phyloP scores from a whole-genome alignment of 1,140 invertebrate genomes.

The Anastrepha ludens region DNA sequence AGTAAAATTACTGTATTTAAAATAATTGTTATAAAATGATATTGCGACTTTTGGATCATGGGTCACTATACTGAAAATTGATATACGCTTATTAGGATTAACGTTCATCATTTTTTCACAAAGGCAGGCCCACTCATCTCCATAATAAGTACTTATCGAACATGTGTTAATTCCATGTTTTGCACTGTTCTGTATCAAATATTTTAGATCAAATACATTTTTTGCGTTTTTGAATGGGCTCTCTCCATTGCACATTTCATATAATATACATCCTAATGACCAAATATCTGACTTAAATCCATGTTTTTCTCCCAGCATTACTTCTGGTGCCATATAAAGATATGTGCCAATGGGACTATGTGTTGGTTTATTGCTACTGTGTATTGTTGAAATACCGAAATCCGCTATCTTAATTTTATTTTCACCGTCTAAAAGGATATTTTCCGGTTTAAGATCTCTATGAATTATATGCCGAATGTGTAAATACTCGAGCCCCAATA shows the following conservation, averaged over 20 bases:
- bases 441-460: slow-evolving; percentile 83
- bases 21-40: slow-evolving; percentile 64
- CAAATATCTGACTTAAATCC: slow-evolving; percentile 86
- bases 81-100: slow-evolving; percentile 63
- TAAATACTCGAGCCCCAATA: slow-evolving; percentile 82
- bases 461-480: slow-evolving; percentile 82
- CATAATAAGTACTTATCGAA: slow-evolving; percentile 61
- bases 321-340: slow-evolving; percentile 87
- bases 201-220: slow-evolving; percentile 59
- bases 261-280: slow-evolving; percentile 87
- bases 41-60: slow-evolving; percentile 62
- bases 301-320: slow-evolving; percentile 81
- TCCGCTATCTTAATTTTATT: slow-evolving; percentile 82
- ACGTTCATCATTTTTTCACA: slow-evolving; percentile 68
- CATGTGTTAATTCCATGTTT: slow-evolving; percentile 62
- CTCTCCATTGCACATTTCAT: slow-evolving; percentile 80
- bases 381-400: slow-evolving; percentile 77
- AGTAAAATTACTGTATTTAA: slow-evolving; percentile 60
- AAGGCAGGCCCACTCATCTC: slow-evolving; percentile 61
- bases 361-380: slow-evolving; percentile 59
- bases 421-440: slow-evolving; percentile 79
- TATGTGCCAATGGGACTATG: slow-evolving; percentile 80
- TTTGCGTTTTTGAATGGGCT: slow-evolving; percentile 79
- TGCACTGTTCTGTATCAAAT: slow-evolving; percentile 60
- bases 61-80: slow-evolving; percentile 62